A percentile compares a stretch with the other conserved stretches of the same genome.
Conservation (phyloP, 2,888 invertebrate species). For the Imbricaverruca yamaguchii region DNA sequence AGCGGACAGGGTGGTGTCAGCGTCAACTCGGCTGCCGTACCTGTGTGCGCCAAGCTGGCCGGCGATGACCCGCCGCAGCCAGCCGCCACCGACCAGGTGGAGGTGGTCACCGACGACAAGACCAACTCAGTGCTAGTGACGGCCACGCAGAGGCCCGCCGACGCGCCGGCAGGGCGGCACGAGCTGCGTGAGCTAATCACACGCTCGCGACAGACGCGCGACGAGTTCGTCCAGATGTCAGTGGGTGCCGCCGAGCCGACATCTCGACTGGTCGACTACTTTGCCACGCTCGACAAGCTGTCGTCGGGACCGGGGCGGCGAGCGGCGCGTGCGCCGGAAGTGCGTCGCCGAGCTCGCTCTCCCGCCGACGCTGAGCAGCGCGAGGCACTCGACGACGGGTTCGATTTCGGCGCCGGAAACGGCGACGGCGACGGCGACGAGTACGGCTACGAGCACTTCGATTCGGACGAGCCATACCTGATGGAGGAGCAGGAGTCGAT, state of each 20-base stretch:
- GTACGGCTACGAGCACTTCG: slow-evolving; percentile 29
- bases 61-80: not conserved
- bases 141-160: not conserved
- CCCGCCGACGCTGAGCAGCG: not conserved
- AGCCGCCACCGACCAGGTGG: not conserved
- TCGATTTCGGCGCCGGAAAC: slow-evolving; percentile 14
- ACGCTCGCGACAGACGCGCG: not conserved
- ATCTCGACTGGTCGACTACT: not conserved
- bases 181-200: not conserved
- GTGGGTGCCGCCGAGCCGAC: not conserved
- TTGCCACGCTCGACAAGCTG: not conserved
- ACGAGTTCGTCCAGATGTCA: not conserved
- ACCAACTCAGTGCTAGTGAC: slow-evolving; percentile 19
- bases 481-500: slow-evolving; percentile 33
- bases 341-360: not conserved
- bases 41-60: not conserved
- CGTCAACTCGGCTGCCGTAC: not conserved
- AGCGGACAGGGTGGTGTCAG: not conserved
- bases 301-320: not conserved
- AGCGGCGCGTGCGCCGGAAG: not conserved
- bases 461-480: slow-evolving; percentile 32
- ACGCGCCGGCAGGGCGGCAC: too few relatives aligned
- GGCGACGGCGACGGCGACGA: not conserved
- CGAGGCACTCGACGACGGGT: slow-evolving; percentile 19
- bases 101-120: slow-evolving; percentile 17